Evolutionary conservation across 1,140 invertebrate genomes (phyloP).

Genomic region (Cephus cinctus): DNA sequence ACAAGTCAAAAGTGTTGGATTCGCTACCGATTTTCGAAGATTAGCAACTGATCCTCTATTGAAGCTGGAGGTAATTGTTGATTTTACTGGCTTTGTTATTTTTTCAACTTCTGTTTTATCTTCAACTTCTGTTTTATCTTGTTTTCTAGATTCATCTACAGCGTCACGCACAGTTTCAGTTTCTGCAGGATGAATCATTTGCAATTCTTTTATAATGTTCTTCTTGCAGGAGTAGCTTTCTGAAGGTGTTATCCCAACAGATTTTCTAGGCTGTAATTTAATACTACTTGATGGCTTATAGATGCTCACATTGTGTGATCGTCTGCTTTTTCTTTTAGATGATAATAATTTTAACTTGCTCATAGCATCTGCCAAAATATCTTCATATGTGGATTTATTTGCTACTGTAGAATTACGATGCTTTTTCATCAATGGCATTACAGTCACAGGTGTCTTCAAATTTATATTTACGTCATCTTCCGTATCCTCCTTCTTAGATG

Average conservation of each 20-base stretch:
- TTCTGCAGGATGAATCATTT: too few relatives aligned
- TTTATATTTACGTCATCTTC: slow-evolving; percentile 26
- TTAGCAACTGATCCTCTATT: neutral
- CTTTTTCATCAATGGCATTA: slow-evolving; percentile 22
- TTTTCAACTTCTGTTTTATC: neutral
- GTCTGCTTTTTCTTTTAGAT: slow-evolving; percentile 10
- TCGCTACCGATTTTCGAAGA: neutral
- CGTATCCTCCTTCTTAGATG: slow-evolving; percentile 16
- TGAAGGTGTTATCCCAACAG: too few relatives aligned
- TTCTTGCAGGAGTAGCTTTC: slow-evolving; percentile 9
- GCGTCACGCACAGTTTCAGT: neutral
- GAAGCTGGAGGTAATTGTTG: neutral
- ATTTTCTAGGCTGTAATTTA: neutral
- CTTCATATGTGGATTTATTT: slow-evolving; percentile 30
- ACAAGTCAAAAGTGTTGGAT: slow-evolving; percentile 16
- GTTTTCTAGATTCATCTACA: neutral
- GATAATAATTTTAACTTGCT: slow-evolving; percentile 27
- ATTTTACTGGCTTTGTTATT: neutral
- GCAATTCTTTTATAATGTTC: too few relatives aligned
- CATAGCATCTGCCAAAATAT: slow-evolving; percentile 31
- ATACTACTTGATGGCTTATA: slow-evolving; percentile 5
- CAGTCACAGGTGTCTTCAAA: slow-evolving; percentile 25
- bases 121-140: neutral
- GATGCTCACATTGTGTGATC: slow-evolving; percentile 4
- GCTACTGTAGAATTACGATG: slow-evolving; percentile 20